Conservation (phyloP, 2,797 vertebrate species). For the Pseudochaenichthys georgianus region DNA sequence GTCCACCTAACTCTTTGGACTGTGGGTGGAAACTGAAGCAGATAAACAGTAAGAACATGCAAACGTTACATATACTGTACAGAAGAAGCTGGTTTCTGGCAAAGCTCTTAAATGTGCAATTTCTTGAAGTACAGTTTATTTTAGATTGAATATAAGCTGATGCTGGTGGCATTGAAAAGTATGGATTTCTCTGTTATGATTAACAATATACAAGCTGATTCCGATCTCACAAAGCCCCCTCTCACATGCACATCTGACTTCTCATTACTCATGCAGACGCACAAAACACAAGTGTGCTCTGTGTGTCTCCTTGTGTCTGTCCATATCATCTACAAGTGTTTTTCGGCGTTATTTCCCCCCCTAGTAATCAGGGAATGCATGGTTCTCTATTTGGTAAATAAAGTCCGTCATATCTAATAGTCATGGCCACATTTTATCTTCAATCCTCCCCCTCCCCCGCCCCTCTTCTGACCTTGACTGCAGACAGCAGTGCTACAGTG, state of each 20-base stretch:
- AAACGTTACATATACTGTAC: not conserved
- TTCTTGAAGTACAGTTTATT: not conserved
- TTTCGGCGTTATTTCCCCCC: not conserved
- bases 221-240: conserved; percentile 49
- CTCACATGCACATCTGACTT: conserved; percentile 53
- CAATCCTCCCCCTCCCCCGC: conserved; percentile 15
- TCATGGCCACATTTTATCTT: conserved; percentile 29
- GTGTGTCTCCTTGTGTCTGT: conserved; percentile 7
- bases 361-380: not conserved
- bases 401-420: conserved; percentile 1
- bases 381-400: not conserved
- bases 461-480: conserved; percentile 52
- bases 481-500: conserved; percentile 34
- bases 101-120: too few species aligned
- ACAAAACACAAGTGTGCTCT: conserved; percentile 33
- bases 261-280: conserved; percentile 45
- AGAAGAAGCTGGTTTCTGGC: not conserved
- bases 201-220: conserved; percentile 19
- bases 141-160: not conserved
- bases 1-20: conserved; percentile 2
- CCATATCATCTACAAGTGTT: not conserved
- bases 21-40: conserved; percentile 4
- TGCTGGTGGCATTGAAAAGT: conserved; percentile 1
- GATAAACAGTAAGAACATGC: not conserved
- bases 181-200: conserved; percentile 3